Evolutionary conservation across 2,113 vertebrate genomes (phyloP).

Genomic region (Abramis brama): DNA sequence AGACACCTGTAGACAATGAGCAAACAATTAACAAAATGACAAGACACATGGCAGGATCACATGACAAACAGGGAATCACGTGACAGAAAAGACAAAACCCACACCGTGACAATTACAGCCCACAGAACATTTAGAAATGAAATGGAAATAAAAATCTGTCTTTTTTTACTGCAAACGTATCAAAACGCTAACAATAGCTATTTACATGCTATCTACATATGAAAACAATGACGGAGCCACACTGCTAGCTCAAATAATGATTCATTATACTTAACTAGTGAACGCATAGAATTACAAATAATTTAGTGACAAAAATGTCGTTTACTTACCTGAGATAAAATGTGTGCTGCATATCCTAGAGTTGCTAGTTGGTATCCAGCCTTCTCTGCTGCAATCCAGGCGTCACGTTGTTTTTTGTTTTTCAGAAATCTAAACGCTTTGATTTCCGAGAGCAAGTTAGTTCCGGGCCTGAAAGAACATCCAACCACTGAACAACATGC

Average conservation of each 20-base stretch:
- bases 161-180: neutral
- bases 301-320: neutral
- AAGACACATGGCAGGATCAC: too few species aligned
- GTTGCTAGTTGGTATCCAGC: neutral
- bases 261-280: neutral
- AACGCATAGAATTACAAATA: neutral
- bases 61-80: too few species aligned
- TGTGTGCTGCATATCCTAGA: neutral
- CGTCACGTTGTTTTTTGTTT: neutral
- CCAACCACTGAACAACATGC: neutral
- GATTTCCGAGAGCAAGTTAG: neutral
- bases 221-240: neutral
- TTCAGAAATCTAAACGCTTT: neutral
- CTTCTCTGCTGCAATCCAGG: neutral
- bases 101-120: too few species aligned
- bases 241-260: neutral
- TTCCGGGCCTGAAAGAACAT: neutral
- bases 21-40: too few species aligned
- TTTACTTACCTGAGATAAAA: neutral
- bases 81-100: too few species aligned
- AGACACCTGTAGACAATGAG: too few species aligned
- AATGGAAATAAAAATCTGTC: neutral
- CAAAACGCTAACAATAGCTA: neutral
- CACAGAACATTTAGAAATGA: neutral
- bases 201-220: neutral